phyloP scores from a whole-genome alignment of 2,888 invertebrate genomes.

The Lepas anatifera region DNA sequence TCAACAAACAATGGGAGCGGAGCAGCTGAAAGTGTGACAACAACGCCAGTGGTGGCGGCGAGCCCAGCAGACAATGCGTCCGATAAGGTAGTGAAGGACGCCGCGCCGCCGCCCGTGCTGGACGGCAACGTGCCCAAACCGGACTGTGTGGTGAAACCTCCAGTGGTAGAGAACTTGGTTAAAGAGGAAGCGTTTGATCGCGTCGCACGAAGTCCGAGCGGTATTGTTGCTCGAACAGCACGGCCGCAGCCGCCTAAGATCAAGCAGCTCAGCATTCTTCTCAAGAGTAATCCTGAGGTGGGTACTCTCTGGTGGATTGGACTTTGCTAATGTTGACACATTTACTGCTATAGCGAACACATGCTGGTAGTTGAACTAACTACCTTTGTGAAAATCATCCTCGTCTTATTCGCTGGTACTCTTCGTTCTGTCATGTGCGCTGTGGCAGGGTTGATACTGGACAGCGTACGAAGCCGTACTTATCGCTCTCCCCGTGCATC shows the following conservation, averaged over 20 bases:
- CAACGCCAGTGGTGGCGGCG: too few relatives aligned
- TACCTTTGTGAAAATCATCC: too few relatives aligned
- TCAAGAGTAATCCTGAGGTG: slow-evolving; percentile 2
- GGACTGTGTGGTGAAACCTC: not conserved
- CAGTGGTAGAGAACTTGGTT: not conserved
- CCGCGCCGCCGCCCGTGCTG: not conserved
- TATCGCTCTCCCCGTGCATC: too few relatives aligned
- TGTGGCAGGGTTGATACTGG: too few relatives aligned
- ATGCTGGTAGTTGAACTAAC: too few relatives aligned
- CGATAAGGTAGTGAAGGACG: not conserved
- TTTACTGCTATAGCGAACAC: too few relatives aligned
- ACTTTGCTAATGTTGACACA: too few relatives aligned
- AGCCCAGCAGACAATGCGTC: slow-evolving; percentile 11
- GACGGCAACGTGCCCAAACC: not conserved
- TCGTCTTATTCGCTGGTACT: too few relatives aligned
- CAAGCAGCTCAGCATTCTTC: not conserved
- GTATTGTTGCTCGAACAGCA: not conserved
- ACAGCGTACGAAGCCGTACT: too few relatives aligned
- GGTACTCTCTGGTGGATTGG: too few relatives aligned
- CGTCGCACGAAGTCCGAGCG: not conserved
- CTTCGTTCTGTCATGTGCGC: too few relatives aligned
- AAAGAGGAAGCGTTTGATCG: not conserved
- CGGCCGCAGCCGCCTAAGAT: not conserved
- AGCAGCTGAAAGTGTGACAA: slow-evolving; percentile 10
- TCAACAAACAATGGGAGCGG: not conserved